Evolutionary conservation across 2,888 invertebrate genomes (phyloP).

Genomic region (Scaptomyza reducta): DNA sequence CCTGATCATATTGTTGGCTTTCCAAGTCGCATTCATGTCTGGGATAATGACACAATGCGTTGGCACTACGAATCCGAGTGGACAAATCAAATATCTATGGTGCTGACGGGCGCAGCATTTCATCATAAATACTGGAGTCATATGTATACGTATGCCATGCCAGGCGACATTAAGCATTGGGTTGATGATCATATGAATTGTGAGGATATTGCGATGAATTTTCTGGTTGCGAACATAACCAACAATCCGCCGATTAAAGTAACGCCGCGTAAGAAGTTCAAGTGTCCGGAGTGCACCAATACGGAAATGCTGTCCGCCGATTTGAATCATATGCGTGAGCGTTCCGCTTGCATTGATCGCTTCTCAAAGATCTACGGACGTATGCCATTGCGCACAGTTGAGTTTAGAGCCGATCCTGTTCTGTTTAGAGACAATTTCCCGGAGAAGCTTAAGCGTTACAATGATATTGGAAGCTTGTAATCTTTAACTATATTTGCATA

Average conservation of each 20-base stretch:
- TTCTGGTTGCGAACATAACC: constrained; percentile 95
- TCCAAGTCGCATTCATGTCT: constrained; percentile 96
- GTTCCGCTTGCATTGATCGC: constrained; percentile 94
- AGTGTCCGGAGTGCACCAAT: constrained; percentile 97
- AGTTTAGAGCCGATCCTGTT: constrained; percentile 97
- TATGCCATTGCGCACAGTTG: constrained; percentile 94
- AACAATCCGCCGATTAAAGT: constrained; percentile 98
- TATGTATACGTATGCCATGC: constrained; percentile 95
- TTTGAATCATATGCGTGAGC: constrained; percentile 95
- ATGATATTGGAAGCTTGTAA: constrained; percentile 94
- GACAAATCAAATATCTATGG: constrained; percentile 98
- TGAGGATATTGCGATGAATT: constrained; percentile 99
- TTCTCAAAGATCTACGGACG: constrained; percentile 92
- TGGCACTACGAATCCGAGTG: constrained; percentile 99
- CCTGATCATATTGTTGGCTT: constrained; percentile 98
- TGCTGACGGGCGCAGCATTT: constrained; percentile 97
- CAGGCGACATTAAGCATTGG: constrained; percentile 92
- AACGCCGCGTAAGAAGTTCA: constrained; percentile 97
- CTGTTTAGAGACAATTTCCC: constrained; percentile 94
- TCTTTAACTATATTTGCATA: not conserved
- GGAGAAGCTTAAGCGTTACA: constrained; percentile 93
- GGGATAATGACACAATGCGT: constrained; percentile 93
- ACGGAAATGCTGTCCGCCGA: constrained; percentile 97
- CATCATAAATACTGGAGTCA: constrained; percentile 98
- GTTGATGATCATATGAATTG: constrained; percentile 98